Evolutionary conservation across 2,888 invertebrate species (phyloP), one percentile per base, ranked within the genome.

Genomic region (Calameuta idolon): DNA sequence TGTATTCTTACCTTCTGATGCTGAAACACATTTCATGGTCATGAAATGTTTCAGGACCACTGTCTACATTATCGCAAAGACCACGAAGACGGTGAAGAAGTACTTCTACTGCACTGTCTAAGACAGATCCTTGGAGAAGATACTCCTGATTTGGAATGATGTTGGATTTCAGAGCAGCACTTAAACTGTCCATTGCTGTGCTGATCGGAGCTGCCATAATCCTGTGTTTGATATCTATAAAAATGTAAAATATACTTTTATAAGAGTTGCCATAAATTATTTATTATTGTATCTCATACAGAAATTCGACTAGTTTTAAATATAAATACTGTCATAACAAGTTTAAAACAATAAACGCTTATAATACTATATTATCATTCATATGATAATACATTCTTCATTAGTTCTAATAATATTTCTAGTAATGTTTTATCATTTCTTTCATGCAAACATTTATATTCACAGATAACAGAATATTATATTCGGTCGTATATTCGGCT

Each of bases 131-230:
- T 93, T 98, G 97, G 4, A 99, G 92, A 76, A 98, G 93, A 90
- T 98, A 98, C 92, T 98, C 98, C 90, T 98, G 97, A 90, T 98
- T 97, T 0, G 98, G 98, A 76, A 98, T 95, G 76, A 97, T 97
- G 85, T 97, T 97, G 69, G 95, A 96, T 88, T 95, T 96, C 37
- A 97, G 88, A 4, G 97, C 97, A 84, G 96, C 95, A 35, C 94
- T 94, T 81, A 97, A 92, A 73, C 95, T 96, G 85, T 97, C 96
- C 85, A 96, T 95, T 1, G 96, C 96, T 75, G 95, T 95, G 69
- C 94, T 94, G 81, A 93, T 92, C 33, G 94, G 93, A 31, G 93
- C 92, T 69, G 88, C 81, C 91, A 91, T 91, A 55, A 23, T 23
- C 23, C 55, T 23, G 9, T 55, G 23, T 55, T 55, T 55, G 1